Base-by-base conservation (phyloP, 2,888 invertebrate genomes). In the Gasteruption jaculator region DNA sequence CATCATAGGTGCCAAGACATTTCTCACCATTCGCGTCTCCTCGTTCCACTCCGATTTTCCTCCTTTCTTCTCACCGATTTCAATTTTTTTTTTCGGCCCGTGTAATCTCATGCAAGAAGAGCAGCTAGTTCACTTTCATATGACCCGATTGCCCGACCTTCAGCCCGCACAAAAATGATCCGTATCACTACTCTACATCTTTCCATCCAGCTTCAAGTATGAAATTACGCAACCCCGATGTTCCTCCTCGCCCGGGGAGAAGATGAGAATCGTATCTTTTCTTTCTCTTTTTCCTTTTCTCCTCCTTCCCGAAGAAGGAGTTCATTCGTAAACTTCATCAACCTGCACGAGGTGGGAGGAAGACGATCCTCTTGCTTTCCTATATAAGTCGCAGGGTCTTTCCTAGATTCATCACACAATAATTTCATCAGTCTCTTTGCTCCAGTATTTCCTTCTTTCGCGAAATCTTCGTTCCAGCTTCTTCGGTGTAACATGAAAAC, bases 281-380 rank as follows among this genome's bases (percentile, higher is more conserved):
- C 18, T 15, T 36, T 20, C 32, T 42, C 36, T 38, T 46, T 21
- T 37, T 38, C 25, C 33, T 12, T 24, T 15, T 25, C 27, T 6
- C 18, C 11, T 19, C 19, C 19, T 11, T 12, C 5, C 4, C 12
- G 20, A 18, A 10, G 38, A 3, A 12, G 11, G 14, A 38, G 19
- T 25, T 15, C 11, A 30, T 37, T 15, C 26, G 15, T n/a, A n/a
- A n/a, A n/a, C n/a, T n/a, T n/a, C n/a, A n/a, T n/a, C n/a, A n/a
- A n/a, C n/a, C n/a, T n/a, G n/a, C n/a, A n/a, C n/a, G n/a, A n/a
- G 57, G 61, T 61, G 61, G 62, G 60, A 59, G 59, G 62, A 60
- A 61, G 62, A 61, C 49, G 60, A 59, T 60, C 55, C 56, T 46
- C 35, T 19, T 22, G 47, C n/a, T n/a, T n/a, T 14, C 5, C 21